A percentile compares a stretch with the other conserved stretches of the same genome.
Evolutionary conservation across 2,888 invertebrate genomes (phyloP).

Genomic region (Tortricodes alternella): DNA sequence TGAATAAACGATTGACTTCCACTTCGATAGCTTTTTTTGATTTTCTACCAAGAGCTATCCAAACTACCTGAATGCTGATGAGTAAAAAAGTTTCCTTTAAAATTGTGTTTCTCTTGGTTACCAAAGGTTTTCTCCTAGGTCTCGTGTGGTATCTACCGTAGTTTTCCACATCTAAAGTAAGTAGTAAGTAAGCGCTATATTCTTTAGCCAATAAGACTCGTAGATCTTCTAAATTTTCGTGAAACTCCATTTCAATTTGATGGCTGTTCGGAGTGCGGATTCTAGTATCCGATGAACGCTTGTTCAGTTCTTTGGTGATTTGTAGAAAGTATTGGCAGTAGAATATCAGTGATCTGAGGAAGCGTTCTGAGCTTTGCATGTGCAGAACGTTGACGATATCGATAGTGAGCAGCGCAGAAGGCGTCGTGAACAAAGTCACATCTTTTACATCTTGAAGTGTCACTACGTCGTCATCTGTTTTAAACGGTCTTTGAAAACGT

Average conservation of each 20-base stretch:
- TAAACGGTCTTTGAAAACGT: slow-evolving; percentile 6
- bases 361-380: slow-evolving; percentile 2
- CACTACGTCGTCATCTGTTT: background rate
- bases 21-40: slow-evolving; percentile 4
- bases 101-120: background rate
- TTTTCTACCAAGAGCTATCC: slow-evolving; percentile 17
- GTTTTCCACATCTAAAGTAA: slow-evolving; percentile 1
- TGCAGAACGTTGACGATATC: slow-evolving; percentile 9
- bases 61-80: slow-evolving; percentile 11
- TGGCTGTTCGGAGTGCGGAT: background rate
- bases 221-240: slow-evolving; percentile 12
- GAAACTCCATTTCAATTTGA: background rate
- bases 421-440: slow-evolving; percentile 8
- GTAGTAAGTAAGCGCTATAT: slow-evolving; percentile 16
- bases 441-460: slow-evolving; percentile 24
- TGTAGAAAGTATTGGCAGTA: slow-evolving; percentile 28
- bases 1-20: slow-evolving; percentile 16
- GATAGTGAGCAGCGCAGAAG: background rate
- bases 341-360: slow-evolving; percentile 21
- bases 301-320: background rate
- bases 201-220: slow-evolving; percentile 19
- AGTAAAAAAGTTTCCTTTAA: slow-evolving; percentile 13
- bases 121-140: background rate
- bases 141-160: slow-evolving; percentile 16
- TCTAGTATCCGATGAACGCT: background rate